phyloP scores from a whole-genome alignment of 2,888 invertebrate species.

The Operophtera brumata region DNA sequence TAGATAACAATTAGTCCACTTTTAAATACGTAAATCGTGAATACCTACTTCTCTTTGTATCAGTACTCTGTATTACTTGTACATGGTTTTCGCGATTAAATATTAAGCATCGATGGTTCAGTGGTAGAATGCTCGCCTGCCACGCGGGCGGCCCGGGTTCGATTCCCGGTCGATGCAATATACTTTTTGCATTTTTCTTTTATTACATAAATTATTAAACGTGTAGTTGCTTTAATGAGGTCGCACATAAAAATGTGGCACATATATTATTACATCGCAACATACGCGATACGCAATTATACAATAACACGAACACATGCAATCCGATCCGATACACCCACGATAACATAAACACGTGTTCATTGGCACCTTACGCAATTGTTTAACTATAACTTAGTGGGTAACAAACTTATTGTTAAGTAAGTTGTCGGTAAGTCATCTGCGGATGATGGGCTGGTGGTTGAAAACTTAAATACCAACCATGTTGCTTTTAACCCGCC shows the following conservation, averaged over 20 bases:
- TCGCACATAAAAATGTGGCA: too few relatives aligned
- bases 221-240: too few relatives aligned
- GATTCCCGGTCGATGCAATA: slow-evolving; percentile 80
- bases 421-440: too few relatives aligned
- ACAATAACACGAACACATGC: not conserved
- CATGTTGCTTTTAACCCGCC: too few relatives aligned
- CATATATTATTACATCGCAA: too few relatives aligned
- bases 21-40: too few relatives aligned
- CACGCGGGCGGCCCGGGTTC: slow-evolving; percentile 82
- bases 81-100: rapidly evolving
- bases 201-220: not conserved
- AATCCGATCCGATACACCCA: slow-evolving; percentile 65
- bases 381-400: not conserved
- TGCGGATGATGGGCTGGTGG: too few relatives aligned
- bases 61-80: too few relatives aligned
- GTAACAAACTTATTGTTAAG: not conserved
- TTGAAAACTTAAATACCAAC: too few relatives aligned
- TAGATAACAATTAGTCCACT: too few relatives aligned
- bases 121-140: slow-evolving; percentile 81
- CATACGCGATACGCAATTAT: too few relatives aligned
- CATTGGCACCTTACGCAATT: not conserved
- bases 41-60: too few relatives aligned
- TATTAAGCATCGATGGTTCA: slow-evolving; percentile 74
- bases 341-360: slow-evolving; percentile 13
- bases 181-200: not conserved